Conservation (phyloP, 2,888 invertebrate species). For the Trileptium ribeirensis region DNA sequence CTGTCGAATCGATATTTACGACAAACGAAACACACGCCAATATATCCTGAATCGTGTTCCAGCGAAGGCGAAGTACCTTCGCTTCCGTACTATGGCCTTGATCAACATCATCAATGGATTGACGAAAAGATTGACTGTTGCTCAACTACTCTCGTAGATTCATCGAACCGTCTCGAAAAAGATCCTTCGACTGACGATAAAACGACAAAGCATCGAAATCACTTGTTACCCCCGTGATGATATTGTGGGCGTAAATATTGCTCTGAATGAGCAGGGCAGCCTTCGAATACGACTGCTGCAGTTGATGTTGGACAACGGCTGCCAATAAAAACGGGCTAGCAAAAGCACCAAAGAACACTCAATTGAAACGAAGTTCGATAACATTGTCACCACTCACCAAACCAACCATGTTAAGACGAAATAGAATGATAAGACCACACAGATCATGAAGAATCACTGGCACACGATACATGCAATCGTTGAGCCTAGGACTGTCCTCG, state of each 20-base stretch:
- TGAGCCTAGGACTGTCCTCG: constrained; percentile 25
- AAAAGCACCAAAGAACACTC: constrained; percentile 36
- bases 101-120: neutral
- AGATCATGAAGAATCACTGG: constrained; percentile 27
- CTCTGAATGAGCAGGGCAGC: neutral
- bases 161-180: neutral
- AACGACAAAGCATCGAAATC: neutral
- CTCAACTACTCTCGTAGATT: neutral
- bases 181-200: neutral
- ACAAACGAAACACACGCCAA: neutral
- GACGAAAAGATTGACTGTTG: neutral
- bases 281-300: neutral
- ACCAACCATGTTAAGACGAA: constrained; percentile 26
- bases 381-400: constrained; percentile 32
- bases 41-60: neutral
- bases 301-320: constrained; percentile 27
- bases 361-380: constrained; percentile 28
- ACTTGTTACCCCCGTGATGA: neutral
- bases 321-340: constrained; percentile 33
- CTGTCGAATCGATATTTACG: neutral
- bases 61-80: neutral
- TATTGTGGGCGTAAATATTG: neutral
- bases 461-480: constrained; percentile 34
- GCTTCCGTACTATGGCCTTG: neutral
- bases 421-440: constrained; percentile 26